Conservation (phyloP, 2,888 invertebrate genomes). For the Eupithecia pulchellata region DNA sequence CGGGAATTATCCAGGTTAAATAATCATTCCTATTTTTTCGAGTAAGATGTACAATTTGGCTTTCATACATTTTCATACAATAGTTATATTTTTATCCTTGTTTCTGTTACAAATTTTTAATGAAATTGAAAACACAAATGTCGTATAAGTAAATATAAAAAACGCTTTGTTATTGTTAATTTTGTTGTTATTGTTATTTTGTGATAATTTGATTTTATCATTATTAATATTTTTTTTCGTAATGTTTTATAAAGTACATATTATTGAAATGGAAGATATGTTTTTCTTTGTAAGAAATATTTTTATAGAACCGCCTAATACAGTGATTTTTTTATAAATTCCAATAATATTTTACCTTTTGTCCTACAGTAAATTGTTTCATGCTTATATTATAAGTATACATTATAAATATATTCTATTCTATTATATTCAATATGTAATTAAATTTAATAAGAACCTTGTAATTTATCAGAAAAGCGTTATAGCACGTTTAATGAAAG, state of each 20-base stretch:
- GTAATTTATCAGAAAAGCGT: background rate
- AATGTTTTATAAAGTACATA: background rate
- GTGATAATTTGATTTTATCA: background rate
- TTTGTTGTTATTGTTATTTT: background rate
- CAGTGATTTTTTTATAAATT: background rate
- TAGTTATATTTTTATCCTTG: background rate
- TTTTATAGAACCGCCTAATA: background rate
- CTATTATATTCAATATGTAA: too few relatives aligned
- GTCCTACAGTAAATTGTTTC: background rate
- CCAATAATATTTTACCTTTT: background rate
- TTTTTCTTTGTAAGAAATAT: background rate
- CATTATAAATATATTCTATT: too few relatives aligned
- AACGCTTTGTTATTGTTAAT: background rate
- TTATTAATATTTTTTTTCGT: background rate
- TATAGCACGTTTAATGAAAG: too few relatives aligned
- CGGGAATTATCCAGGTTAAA: background rate
- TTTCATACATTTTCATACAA: background rate
- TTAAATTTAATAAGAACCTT: background rate
- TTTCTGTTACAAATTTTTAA: background rate
- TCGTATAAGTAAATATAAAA: background rate
- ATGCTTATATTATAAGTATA: background rate
- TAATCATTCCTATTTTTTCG: too few relatives aligned
- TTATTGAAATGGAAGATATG: background rate
- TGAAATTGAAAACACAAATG: background rate
- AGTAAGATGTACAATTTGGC: too few relatives aligned